Percentiles rank a stretch among this genome's conserved stretches.
Evolutionary conservation across 2,113 vertebrate species (phyloP).

Genomic region (Trinectes maculatus): DNA sequence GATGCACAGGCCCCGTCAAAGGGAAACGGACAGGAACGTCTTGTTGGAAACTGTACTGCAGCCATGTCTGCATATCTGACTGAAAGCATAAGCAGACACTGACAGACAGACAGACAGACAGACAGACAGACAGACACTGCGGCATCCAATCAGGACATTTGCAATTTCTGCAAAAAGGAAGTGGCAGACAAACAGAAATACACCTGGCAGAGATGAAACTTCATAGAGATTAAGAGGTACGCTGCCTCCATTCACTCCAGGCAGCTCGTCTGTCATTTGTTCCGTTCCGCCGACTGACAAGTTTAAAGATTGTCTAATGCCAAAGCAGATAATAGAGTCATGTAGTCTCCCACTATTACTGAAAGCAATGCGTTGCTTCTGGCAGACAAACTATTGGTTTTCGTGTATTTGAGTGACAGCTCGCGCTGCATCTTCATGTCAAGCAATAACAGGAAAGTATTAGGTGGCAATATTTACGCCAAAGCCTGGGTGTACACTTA

Average conservation of each 20-base stretch:
- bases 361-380: conserved; percentile 41
- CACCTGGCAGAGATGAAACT: conserved; percentile 51
- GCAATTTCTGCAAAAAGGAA: conserved; percentile 54
- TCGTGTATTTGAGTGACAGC: conserved; percentile 26
- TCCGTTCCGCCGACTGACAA: conserved; percentile 54
- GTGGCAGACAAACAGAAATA: conserved; percentile 39
- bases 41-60: conserved; percentile 34
- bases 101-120: too few species aligned
- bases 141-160: conserved; percentile 66
- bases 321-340: conserved; percentile 46
- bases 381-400: conserved; percentile 43
- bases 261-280: conserved; percentile 61
- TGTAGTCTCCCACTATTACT: conserved; percentile 25
- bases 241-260: conserved; percentile 41
- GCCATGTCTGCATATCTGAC: conserved; percentile 57
- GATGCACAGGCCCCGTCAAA: conserved; percentile 60
- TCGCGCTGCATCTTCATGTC: conserved; percentile 3
- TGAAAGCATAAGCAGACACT: conserved; percentile 47
- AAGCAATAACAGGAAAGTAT: conserved; percentile 14
- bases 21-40: conserved; percentile 40
- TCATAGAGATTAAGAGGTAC: conserved; percentile 55
- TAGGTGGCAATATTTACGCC: background rate
- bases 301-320: conserved; percentile 62
- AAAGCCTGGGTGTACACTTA: background rate
- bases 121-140: conserved; percentile 51